Evolutionary conservation across 2,888 invertebrate species (phyloP).

Genomic region (Ischnura elegans): DNA sequence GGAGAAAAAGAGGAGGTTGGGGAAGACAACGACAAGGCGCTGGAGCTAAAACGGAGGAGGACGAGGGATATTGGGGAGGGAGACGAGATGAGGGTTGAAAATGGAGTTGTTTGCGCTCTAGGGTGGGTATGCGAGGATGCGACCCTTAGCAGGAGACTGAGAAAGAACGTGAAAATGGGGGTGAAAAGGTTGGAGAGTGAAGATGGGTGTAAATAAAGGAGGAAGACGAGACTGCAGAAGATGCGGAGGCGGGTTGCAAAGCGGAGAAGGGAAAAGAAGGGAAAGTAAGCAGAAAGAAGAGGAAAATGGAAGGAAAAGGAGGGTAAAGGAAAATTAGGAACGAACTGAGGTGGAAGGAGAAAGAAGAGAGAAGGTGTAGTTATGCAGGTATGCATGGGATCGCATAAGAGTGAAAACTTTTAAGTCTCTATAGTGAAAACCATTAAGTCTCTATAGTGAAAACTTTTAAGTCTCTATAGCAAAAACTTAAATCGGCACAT

Average conservation of each 20-base stretch:
- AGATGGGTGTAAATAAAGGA: neutral
- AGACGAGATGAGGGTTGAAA: neutral
- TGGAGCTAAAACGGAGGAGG: neutral
- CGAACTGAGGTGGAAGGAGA: too few relatives aligned
- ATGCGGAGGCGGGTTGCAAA: too few relatives aligned
- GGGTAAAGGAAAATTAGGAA: too few relatives aligned
- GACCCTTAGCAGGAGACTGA: neutral
- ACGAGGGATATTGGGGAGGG: neutral
- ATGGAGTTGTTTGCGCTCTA: neutral
- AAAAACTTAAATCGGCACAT: too few relatives aligned
- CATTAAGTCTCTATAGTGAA: too few relatives aligned
- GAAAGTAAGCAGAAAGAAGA: neutral
- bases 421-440: too few relatives aligned
- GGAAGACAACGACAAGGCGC: neutral
- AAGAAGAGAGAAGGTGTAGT: too few relatives aligned
- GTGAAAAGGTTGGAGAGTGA: neutral
- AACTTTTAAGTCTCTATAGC: too few relatives aligned
- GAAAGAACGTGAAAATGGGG: neutral
- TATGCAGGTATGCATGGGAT: too few relatives aligned
- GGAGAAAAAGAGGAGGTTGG: neutral
- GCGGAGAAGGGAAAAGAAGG: neutral
- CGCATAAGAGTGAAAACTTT: too few relatives aligned
- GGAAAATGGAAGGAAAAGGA: neutral
- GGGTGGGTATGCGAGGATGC: neutral
- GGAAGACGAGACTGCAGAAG: too few relatives aligned